phyloP scores from a whole-genome alignment of 2,113 vertebrate genomes.

The Sterrhoptilus dennistouni region DNA sequence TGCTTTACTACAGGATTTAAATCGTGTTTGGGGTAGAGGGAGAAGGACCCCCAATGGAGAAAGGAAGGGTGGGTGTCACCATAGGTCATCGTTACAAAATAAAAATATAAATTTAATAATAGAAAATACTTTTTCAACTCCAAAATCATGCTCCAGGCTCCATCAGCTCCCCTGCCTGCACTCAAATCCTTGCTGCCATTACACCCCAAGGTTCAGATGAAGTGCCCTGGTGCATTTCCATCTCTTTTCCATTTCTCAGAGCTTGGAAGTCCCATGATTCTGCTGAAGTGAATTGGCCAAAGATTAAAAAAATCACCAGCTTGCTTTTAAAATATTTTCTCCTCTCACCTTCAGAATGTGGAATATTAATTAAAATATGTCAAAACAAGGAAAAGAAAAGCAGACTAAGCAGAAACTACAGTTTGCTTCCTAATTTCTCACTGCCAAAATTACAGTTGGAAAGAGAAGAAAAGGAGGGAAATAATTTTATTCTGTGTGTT shows the following conservation, averaged over 20 bases:
- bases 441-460: not conserved
- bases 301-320: accelerated
- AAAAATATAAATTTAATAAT: not conserved
- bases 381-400: not conserved
- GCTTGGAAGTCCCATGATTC: no score
- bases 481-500: not conserved
- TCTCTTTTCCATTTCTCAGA: not conserved
- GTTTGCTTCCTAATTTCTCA: not conserved
- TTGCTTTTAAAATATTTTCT: not conserved
- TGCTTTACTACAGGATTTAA: not conserved
- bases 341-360: not conserved
- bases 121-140: not conserved
- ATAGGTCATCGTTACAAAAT: not conserved
- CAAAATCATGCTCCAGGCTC: not conserved
- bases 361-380: not conserved
- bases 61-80: accelerated
- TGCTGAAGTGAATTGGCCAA: not conserved
- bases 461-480: not conserved
- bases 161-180: not conserved
- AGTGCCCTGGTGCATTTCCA: not conserved
- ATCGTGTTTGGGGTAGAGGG: not conserved
- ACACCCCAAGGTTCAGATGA: not conserved
- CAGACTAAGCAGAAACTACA: not conserved
- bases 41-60: not conserved
- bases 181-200: not conserved